Conservation (phyloP, 2,113 vertebrate genomes). For the Todiramphus chloris region DNA sequence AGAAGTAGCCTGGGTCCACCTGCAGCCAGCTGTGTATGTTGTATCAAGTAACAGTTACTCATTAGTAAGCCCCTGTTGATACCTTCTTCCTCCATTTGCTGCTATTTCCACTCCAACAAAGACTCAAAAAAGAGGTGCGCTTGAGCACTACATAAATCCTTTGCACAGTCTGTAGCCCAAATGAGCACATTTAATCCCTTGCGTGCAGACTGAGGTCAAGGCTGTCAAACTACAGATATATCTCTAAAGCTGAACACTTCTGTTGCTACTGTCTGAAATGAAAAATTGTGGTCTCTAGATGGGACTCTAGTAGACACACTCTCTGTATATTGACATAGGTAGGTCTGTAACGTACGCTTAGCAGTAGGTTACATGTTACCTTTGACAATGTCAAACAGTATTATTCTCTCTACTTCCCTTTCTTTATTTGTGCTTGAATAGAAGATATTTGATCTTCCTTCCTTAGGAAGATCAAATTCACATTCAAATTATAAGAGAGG, state of each 20-base stretch:
- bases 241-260: not conserved
- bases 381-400: not conserved
- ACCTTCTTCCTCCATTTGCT: not conserved
- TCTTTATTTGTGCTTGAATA: conserved; percentile 1
- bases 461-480: not conserved
- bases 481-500: not conserved
- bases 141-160: not conserved
- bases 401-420: not conserved
- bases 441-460: not conserved
- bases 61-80: not conserved
- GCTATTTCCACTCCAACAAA: not conserved
- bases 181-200: not conserved
- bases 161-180: not conserved
- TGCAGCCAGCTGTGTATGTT: not conserved
- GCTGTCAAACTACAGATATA: not conserved
- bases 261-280: not conserved
- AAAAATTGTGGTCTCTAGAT: not conserved
- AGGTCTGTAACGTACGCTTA: not conserved
- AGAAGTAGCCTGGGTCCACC: not conserved
- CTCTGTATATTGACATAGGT: not conserved
- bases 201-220: not conserved
- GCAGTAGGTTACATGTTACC: not conserved
- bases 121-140: not conserved
- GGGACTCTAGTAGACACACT: not conserved
- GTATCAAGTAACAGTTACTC: not conserved